Evolutionary conservation across 2,797 vertebrate genomes (phyloP), one percentile per base, ranked within the genome.

Genomic region (Dipus sagitta): DNA sequence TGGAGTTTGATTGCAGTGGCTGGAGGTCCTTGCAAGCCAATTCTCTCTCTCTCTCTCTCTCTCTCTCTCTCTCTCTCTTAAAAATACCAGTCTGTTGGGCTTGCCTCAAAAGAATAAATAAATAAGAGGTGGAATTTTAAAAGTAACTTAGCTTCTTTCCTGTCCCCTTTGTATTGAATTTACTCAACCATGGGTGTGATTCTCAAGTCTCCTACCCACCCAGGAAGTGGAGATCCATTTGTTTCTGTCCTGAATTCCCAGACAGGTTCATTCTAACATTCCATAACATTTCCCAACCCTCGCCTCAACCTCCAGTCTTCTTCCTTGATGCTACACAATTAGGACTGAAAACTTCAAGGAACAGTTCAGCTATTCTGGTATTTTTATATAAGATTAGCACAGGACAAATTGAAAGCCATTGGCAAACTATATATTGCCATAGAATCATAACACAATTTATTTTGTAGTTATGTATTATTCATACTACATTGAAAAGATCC

Each of bases 301-400:
- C 3, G 8, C 47, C 8, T 11, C 47, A 47, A 47, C 54, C 52
- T 89, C 42, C 8, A 30, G 17, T 72, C 18, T 74, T 60, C 52
- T 34, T 75, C 13, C 20, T 17, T 20, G 12, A 11, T 84, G 30
- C 12, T 79, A 2, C 62, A 42, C 74, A 80, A 75, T 86, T 47
- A 60, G 94, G 64, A 38, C 38, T 62, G 80, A 75, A 83, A 75
- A 83, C 83, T 75, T 28, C 93, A 75, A 67, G 20, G 15, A 86
- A 62, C 10, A 67, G 28, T 58, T 72, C 60, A 85, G 18, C 20
- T 47, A 58, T 17, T 17, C 26, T 90, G 20, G 15, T 82, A 28
- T 62, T 85, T 92, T 95, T 78, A 90, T 1, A 78, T 17, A 82
- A 79, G 52, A 84, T 71, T 88, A 94, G 80, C 76, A 32, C 32